phyloP scores from a whole-genome alignment of 2,888 invertebrate genomes.

The Cryptocheilus praepositus region DNA sequence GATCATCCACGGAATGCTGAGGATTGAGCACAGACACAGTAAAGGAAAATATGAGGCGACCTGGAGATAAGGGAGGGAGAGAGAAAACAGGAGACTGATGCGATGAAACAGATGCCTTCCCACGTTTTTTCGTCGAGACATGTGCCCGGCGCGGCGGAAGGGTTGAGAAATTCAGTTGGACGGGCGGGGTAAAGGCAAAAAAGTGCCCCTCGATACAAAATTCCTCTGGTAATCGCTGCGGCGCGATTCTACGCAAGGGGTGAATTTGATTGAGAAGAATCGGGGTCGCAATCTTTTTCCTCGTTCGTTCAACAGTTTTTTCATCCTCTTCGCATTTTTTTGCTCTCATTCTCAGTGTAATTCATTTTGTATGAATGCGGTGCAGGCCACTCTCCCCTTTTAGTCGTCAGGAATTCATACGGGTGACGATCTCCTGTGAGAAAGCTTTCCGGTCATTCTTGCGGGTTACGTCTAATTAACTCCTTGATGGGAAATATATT shows the following conservation, averaged over 20 bases:
- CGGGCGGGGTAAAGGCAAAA: slow-evolving; percentile 51
- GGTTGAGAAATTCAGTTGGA: slow-evolving; percentile 66
- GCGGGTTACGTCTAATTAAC: neutral
- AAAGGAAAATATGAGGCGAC: slow-evolving; percentile 13
- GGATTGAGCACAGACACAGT: neutral
- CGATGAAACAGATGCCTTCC: slow-evolving; percentile 69
- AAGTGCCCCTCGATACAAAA: slow-evolving; percentile 61
- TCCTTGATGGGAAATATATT: slow-evolving; percentile 9
- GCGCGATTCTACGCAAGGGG: slow-evolving; percentile 59
- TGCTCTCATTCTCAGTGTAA: neutral
- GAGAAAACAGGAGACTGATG: slow-evolving; percentile 42
- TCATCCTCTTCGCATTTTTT: slow-evolving; percentile 1
- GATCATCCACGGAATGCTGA: slow-evolving; percentile 23
- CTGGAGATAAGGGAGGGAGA: slow-evolving; percentile 31
- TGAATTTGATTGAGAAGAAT: slow-evolving; percentile 69
- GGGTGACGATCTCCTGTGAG: no score
- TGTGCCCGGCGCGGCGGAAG: slow-evolving; percentile 69
- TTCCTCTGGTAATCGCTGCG: slow-evolving; percentile 55
- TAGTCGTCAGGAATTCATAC: no score
- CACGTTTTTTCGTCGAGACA: slow-evolving; percentile 69
- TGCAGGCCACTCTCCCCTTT: no score
- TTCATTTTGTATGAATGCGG: no score
- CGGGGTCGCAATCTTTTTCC: slow-evolving; percentile 44
- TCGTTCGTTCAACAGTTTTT: slow-evolving; percentile 23
- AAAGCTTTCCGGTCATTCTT: no score